Conservation (phyloP, 2,797 vertebrate species). For the Gallirallus australis region DNA sequence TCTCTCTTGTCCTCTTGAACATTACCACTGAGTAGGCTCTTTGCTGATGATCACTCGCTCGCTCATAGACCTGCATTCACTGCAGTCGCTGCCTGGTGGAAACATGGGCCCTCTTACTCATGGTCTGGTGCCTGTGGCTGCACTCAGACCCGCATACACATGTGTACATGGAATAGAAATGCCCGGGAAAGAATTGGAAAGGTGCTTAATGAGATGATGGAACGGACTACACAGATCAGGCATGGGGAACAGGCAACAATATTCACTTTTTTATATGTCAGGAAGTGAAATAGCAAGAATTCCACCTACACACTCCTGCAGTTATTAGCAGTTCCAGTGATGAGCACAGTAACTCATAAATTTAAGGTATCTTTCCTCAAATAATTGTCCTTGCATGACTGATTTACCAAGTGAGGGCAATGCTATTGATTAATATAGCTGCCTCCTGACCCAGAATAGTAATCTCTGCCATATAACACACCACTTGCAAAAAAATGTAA, state of each 20-base stretch:
- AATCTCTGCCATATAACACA: not conserved
- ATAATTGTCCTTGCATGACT: not conserved
- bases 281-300: not conserved
- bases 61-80: accelerated
- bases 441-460: not conserved
- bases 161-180: not conserved
- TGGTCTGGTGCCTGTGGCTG: not conserved
- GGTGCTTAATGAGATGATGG: not conserved
- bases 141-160: no score
- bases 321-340: not conserved
- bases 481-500: not conserved
- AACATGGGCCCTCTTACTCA: accelerated
- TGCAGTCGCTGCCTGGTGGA: not conserved
- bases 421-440: not conserved
- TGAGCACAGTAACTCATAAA: not conserved
- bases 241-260: not conserved
- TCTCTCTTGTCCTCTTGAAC: not conserved
- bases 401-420: not conserved
- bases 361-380: not conserved
- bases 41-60: accelerated
- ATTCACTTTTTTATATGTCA: not conserved
- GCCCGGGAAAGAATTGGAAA: not conserved
- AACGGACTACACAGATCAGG: not conserved
- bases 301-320: not conserved
- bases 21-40: not conserved